Percentiles rank a stretch among this genome's conserved stretches.
These are phyloP conservation scores for Dipodomys spectabilis DNA, from an alignment of 2,113 vertebrate species.

Conservation along the genomic window DNA sequence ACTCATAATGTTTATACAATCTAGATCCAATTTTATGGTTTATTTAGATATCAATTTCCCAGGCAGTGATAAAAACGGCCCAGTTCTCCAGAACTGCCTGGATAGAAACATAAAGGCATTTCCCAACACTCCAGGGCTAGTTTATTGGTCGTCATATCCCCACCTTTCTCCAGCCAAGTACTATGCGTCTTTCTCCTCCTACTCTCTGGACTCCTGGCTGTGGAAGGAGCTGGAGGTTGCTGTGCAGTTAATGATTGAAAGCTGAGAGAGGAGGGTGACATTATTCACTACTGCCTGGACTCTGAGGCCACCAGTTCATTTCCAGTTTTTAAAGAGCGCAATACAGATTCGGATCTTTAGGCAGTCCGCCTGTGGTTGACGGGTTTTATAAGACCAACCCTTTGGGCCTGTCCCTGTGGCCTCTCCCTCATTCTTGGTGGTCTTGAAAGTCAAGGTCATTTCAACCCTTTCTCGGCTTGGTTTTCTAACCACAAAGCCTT, in stretches of 20 bases:
- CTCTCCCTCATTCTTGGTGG: background rate
- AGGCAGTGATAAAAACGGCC: background rate
- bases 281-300: background rate
- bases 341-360: background rate
- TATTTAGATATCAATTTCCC: slow-evolving; percentile 44
- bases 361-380: rapidly evolving
- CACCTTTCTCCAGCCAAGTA: background rate
- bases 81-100: background rate
- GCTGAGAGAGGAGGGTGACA: background rate
- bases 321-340: slow-evolving; percentile 57
- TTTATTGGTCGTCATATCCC: background rate
- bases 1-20: background rate
- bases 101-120: background rate
- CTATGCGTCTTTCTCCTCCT: background rate
- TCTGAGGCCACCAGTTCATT: background rate
- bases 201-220: background rate
- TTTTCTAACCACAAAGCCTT: background rate
- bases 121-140: background rate
- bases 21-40: slow-evolving; percentile 34
- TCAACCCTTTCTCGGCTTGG: background rate
- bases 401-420: background rate
- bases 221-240: background rate
- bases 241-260: slow-evolving; percentile 37
- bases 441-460: background rate
- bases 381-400: background rate